Evolutionary conservation across 2,888 invertebrate genomes (phyloP).

Genomic region (Drosophila macrospina): DNA sequence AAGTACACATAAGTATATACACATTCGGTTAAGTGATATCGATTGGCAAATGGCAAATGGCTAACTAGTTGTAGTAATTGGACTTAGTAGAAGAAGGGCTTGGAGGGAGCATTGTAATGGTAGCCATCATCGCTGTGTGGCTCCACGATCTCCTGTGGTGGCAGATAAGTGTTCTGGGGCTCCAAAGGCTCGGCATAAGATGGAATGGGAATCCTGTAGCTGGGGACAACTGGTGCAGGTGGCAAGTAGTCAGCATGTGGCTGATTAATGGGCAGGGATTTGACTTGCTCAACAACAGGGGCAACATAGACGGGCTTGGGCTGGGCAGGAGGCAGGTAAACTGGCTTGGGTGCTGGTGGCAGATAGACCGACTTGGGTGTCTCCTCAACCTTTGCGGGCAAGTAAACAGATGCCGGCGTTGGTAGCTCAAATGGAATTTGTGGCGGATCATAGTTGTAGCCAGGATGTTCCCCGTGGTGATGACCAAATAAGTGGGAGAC

Average conservation of each 20-base stretch:
- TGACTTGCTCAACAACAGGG: constrained; percentile 41
- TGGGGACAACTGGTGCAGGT: constrained; percentile 43
- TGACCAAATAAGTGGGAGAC: constrained; percentile 75
- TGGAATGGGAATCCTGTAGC: constrained; percentile 78
- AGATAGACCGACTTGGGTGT: constrained; percentile 45
- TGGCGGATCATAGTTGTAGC: constrained; percentile 70
- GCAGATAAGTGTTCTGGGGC: constrained; percentile 64
- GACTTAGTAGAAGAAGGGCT: constrained; percentile 67
- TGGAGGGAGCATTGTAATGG: constrained; percentile 71
- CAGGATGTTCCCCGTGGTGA: constrained; percentile 62
- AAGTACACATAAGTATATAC: constrained; percentile 45
- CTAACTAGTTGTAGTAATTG: constrained; percentile 17
- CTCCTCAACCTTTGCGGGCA: constrained; percentile 47
- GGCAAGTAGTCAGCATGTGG: constrained; percentile 58
- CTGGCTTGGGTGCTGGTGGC: constrained; percentile 52
- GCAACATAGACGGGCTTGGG: constrained; percentile 58
- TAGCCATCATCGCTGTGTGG: constrained; percentile 74
- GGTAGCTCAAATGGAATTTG: constrained; percentile 62
- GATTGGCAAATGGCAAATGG: constrained; percentile 48
- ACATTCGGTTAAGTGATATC: constrained; percentile 47
- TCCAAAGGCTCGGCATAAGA: constrained; percentile 81
- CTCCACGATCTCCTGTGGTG: constrained; percentile 65
- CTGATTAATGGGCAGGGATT: constrained; percentile 17
- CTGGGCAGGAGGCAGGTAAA: constrained; percentile 49
- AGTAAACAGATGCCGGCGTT: constrained; percentile 55